Percentiles rank a stretch among this genome's conserved stretches.
phyloP scores from a whole-genome alignment of 2,888 invertebrate genomes.

The Tenthredo scrophulariae region DNA sequence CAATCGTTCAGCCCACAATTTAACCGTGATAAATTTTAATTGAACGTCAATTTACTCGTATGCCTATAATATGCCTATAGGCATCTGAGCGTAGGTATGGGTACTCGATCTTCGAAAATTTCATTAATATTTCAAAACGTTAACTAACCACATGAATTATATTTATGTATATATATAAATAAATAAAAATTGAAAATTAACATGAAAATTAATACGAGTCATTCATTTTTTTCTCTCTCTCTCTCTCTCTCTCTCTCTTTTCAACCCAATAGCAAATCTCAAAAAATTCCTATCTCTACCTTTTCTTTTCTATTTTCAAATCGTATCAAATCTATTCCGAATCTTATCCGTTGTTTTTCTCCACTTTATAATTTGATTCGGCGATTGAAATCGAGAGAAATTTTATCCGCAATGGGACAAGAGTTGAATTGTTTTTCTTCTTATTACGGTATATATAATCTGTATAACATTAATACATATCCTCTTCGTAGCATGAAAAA shows the following conservation, averaged over 20 bases:
- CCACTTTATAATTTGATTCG: background rate
- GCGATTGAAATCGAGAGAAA: background rate
- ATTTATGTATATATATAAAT: too few relatives aligned
- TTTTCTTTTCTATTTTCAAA: background rate
- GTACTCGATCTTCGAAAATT: background rate
- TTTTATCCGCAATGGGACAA: background rate
- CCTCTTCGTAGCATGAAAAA: background rate
- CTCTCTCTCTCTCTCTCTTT: too few relatives aligned
- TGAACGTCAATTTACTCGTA: background rate
- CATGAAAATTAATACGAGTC: too few relatives aligned
- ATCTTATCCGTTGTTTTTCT: background rate
- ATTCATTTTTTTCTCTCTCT: too few relatives aligned
- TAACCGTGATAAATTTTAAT: constrained; percentile 19
- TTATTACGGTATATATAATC: background rate
- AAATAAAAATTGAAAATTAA: too few relatives aligned
- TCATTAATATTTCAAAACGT: background rate
- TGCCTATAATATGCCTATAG: background rate
- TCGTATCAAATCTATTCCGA: background rate
- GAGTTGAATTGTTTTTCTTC: background rate
- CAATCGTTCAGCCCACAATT: constrained; percentile 7
- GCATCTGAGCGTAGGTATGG: background rate
- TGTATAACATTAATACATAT: background rate
- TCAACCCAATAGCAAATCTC: too few relatives aligned
- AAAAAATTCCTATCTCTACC: background rate
- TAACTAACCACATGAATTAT: too few relatives aligned